These are phyloP conservation scores for Melolontha melolontha DNA, from an alignment of 2,888 invertebrate genomes.

Conservation along the genomic window DNA sequence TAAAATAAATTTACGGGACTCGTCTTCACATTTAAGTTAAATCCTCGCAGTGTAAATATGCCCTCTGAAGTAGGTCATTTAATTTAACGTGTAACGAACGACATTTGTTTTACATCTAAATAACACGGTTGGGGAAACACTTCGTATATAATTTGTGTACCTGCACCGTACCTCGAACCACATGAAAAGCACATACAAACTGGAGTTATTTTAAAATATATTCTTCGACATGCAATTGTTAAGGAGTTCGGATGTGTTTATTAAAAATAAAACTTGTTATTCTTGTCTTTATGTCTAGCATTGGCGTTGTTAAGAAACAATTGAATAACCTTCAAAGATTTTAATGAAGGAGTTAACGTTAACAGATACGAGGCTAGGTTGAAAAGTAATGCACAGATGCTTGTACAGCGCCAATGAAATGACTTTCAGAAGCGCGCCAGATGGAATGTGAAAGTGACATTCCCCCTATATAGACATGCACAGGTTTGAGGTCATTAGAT, in stretches of 20 bases:
- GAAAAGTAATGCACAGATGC: too few species aligned
- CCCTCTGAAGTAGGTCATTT: conserved; percentile 1
- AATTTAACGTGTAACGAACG: conserved; percentile 18
- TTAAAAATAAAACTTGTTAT: not conserved
- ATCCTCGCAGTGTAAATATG: not conserved
- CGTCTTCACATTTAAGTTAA: not conserved
- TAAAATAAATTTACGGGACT: not conserved
- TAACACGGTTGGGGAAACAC: conserved; percentile 15
- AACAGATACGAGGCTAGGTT: too few species aligned
- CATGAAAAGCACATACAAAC: conserved; percentile 3
- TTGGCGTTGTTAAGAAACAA: too few species aligned
- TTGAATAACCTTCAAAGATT: too few species aligned
- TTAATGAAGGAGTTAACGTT: too few species aligned
- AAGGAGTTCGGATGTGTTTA: conserved; percentile 4
- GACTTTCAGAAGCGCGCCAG: too few species aligned
- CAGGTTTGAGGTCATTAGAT: too few species aligned
- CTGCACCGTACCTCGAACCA: conserved; percentile 1
- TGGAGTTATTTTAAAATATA: not conserved
- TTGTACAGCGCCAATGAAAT: too few species aligned
- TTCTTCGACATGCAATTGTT: not conserved
- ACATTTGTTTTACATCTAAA: conserved; percentile 29
- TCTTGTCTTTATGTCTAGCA: too few species aligned
- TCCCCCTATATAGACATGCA: too few species aligned
- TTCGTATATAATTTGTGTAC: conserved; percentile 25
- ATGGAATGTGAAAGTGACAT: too few species aligned